Conservation (phyloP, 2,888 invertebrate species). For the Chymomyza procnemis region DNA sequence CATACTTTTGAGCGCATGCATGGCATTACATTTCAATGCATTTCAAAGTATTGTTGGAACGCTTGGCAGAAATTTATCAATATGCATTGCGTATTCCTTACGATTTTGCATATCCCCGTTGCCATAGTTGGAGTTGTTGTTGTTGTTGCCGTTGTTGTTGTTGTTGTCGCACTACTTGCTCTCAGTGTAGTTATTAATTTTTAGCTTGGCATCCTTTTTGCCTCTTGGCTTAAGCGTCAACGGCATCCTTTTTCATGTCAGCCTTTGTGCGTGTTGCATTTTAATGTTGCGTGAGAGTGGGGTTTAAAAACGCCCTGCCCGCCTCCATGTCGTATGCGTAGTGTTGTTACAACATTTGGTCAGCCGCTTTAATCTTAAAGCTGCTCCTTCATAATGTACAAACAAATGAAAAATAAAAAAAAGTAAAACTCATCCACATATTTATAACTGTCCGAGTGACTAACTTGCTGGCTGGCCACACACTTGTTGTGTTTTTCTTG, state of each 20-base stretch:
- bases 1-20: conserved; percentile 35
- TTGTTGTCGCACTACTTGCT: neutral
- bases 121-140: neutral
- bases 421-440: conserved; percentile 19
- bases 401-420: conserved; percentile 1
- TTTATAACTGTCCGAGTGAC: conserved; percentile 12
- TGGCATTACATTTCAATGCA: conserved; percentile 32
- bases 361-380: conserved; percentile 9
- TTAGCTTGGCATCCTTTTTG: conserved; percentile 9
- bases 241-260: conserved; percentile 35
- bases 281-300: conserved; percentile 20
- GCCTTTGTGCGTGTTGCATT: neutral
- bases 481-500: neutral
- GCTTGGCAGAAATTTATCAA: conserved; percentile 50
- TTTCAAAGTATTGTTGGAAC: conserved; percentile 29
- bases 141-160: conserved; percentile 1
- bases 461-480: neutral
- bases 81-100: conserved; percentile 47
- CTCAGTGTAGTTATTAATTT: conserved; percentile 41
- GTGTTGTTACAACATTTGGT: conserved; percentile 11
- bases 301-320: neutral
- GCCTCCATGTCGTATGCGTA: conserved; percentile 28
- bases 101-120: conserved; percentile 41
- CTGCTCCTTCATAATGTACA: neutral
- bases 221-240: conserved; percentile 1